phyloP scores from a whole-genome alignment of 2,888 invertebrate species.

The Meteorus cinctellus region DNA sequence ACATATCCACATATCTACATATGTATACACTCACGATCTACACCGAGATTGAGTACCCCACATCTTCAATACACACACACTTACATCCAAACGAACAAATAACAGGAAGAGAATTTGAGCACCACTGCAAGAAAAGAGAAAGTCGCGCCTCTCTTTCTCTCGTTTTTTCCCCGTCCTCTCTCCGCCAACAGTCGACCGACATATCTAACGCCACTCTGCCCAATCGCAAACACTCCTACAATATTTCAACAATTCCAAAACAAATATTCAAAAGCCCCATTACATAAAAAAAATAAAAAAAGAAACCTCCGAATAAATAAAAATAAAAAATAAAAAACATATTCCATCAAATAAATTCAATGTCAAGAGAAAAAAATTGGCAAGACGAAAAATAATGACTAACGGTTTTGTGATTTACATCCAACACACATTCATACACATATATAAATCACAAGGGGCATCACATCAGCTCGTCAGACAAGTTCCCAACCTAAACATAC shows the following conservation, averaged over 20 bases:
- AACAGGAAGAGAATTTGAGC: slow-evolving; percentile 71
- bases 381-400: slow-evolving; percentile 18
- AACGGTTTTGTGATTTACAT: slow-evolving; percentile 8
- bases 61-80: background rate
- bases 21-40: background rate
- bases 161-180: slow-evolving; percentile 28
- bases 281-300: background rate
- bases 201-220: slow-evolving; percentile 60
- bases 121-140: slow-evolving; percentile 68
- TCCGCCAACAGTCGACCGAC: slow-evolving; percentile 57
- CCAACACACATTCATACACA: background rate
- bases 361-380: slow-evolving; percentile 10
- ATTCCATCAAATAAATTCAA: slow-evolving; percentile 4
- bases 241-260: slow-evolving; percentile 51
- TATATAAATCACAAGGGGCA: background rate
- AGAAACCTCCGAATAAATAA: background rate
- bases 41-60: background rate
- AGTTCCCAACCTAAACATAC: slow-evolving; percentile 21
- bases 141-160: slow-evolving; percentile 54
- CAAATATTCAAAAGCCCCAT: background rate
- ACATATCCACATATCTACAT: background rate
- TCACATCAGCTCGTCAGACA: slow-evolving; percentile 25
- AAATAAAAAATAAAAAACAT: no score
- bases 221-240: slow-evolving; percentile 28
- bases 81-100: slow-evolving; percentile 31